These are phyloP conservation scores for Probaryconus sp. DNA, from an alignment of 1,140 invertebrate species.

Conservation along the genomic window DNA sequence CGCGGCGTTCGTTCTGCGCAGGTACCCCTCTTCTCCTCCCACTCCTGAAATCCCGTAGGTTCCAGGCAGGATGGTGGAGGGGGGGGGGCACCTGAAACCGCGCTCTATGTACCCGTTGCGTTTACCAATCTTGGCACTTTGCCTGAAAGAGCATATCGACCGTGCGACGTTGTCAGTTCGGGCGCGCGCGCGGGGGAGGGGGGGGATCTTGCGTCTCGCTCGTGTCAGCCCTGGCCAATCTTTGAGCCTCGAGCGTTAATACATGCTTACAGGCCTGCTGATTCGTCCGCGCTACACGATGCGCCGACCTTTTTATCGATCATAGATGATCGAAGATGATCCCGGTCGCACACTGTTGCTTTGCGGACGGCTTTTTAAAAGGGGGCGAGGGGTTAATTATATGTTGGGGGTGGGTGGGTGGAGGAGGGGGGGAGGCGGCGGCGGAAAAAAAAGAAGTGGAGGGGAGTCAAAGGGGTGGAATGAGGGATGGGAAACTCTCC, in stretches of 20 bases:
- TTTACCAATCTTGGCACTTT: conserved; percentile 79
- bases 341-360: conserved; percentile 28
- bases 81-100: conserved; percentile 70
- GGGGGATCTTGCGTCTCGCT: conserved; percentile 65
- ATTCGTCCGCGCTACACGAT: conserved; percentile 66
- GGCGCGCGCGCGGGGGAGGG: conserved; percentile 55
- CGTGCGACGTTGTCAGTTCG: conserved; percentile 76
- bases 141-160: conserved; percentile 79
- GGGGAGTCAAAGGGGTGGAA: no score
- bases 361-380: conserved; percentile 12
- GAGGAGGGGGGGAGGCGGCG: not conserved
- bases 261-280: conserved; percentile 63
- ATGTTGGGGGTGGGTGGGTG: not conserved
- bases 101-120: conserved; percentile 66
- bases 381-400: conserved; percentile 22
- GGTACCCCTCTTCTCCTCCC: conserved; percentile 57
- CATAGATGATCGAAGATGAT: conserved; percentile 53
- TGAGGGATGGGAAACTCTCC: no score
- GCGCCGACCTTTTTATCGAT: conserved; percentile 55
- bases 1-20: conserved; percentile 50
- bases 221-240: conserved; percentile 50
- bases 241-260: conserved; percentile 62
- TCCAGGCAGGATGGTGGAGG: conserved; percentile 54
- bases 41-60: conserved; percentile 66
- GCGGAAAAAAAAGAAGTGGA: no score